These are phyloP conservation scores for Pantherophis vulpinus DNA, from an alignment of 2,797 vertebrate species.

Conservation along the genomic window DNA sequence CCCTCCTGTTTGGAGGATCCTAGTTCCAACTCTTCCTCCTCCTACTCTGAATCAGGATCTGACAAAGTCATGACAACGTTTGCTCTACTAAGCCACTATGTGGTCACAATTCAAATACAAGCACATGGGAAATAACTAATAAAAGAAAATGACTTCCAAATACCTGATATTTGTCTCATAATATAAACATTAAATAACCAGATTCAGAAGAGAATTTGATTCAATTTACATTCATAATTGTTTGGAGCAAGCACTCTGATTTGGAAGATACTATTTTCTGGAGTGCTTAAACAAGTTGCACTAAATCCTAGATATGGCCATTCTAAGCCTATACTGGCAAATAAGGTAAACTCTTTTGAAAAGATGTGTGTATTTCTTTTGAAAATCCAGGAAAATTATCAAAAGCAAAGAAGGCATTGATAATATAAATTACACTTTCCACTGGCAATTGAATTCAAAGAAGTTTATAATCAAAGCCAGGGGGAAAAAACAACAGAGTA, in stretches of 20 bases:
- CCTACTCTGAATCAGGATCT: not conserved
- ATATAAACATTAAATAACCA: not conserved
- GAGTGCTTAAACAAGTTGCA: not conserved
- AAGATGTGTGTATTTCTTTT: not conserved
- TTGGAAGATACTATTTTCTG: not conserved
- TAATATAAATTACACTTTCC: not conserved
- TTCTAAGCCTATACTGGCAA: not conserved
- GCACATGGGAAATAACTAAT: not conserved
- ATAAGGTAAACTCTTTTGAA: not conserved
- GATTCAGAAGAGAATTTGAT: not conserved
- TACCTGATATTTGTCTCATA: not conserved
- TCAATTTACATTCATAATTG: not conserved
- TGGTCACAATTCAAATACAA: not conserved
- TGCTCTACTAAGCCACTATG: not conserved
- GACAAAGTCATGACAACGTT: not conserved
- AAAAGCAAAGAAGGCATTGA: not conserved
- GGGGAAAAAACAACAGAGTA: not conserved
- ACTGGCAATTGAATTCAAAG: not conserved
- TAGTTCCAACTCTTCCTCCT: not conserved
- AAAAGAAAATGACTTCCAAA: not conserved
- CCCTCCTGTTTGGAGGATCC: rapidly evolving
- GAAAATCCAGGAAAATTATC: not conserved
- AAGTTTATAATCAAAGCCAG: not conserved
- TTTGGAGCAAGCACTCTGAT: not conserved
- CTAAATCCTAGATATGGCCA: not conserved